Conservation (phyloP, 2,113 vertebrate species). For the Cochlearius cochlearius region DNA sequence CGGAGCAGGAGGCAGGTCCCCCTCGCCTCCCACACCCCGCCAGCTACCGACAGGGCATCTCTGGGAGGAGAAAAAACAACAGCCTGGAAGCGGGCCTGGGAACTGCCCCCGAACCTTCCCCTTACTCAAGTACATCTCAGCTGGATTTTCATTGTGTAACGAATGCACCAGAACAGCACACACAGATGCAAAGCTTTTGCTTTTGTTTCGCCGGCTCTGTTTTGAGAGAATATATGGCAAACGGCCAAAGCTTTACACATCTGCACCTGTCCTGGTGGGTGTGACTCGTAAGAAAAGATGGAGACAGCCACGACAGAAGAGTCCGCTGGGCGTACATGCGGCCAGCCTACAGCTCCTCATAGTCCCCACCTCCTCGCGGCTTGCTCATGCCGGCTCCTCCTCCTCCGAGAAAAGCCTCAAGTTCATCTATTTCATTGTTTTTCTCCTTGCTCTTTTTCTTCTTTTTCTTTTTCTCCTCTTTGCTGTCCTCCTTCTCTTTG, state of each 20-base stretch:
- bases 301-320: background rate
- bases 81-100: background rate
- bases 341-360: constrained; percentile 88
- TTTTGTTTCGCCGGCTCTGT: constrained; percentile 10
- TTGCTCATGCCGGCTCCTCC: constrained; percentile 55
- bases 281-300: background rate
- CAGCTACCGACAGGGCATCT: background rate
- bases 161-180: background rate
- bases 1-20: background rate
- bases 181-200: constrained; percentile 53
- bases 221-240: background rate
- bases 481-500: constrained; percentile 82
- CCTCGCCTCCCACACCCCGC: background rate
- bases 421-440: constrained; percentile 78
- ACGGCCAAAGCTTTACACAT: constrained; percentile 4
- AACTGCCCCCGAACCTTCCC: background rate
- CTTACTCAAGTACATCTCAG: background rate
- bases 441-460: constrained; percentile 79
- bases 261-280: background rate
- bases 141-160: background rate
- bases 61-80: background rate
- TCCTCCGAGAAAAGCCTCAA: constrained; percentile 92
- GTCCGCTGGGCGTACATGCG: background rate
- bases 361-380: constrained; percentile 85
- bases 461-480: constrained; percentile 81